Percentiles rank a stretch among this genome's conserved stretches.
phyloP scores from a whole-genome alignment of 2,797 vertebrate genomes.

The Rhodeus uyekii region DNA sequence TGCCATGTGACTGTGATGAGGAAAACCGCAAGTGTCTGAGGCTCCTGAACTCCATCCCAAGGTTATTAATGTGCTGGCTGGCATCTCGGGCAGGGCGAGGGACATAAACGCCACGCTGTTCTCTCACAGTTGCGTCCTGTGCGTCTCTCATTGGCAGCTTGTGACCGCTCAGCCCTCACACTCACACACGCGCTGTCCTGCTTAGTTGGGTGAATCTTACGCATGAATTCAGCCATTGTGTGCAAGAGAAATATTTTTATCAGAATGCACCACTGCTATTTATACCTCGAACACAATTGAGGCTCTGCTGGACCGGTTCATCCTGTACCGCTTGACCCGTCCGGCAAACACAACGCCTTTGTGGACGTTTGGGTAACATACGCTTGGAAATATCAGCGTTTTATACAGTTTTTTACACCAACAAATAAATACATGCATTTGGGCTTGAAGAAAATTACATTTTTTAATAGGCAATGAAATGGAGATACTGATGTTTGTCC shows the following conservation, averaged over 20 bases:
- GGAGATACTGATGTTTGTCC: background rate
- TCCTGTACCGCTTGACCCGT: constrained; percentile 60
- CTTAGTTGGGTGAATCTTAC: constrained; percentile 68
- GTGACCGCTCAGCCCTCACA: constrained; percentile 64
- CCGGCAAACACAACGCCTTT: constrained; percentile 46
- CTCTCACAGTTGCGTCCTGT: constrained; percentile 73
- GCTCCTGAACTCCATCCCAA: constrained; percentile 56
- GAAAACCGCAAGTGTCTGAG: constrained; percentile 10
- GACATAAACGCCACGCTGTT: constrained; percentile 73
- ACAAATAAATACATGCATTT: background rate
- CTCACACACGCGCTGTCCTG: constrained; percentile 46
- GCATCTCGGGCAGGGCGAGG: constrained; percentile 54
- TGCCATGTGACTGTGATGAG: constrained; percentile 61
- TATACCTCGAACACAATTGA: constrained; percentile 67
- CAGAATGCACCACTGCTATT: constrained; percentile 70
- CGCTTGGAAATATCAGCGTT: too few relatives aligned
- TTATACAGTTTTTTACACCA: too few relatives aligned
- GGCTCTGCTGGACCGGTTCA: constrained; percentile 52
- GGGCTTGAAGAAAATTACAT: background rate
- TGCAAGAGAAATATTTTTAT: constrained; percentile 69
- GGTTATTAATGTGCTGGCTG: constrained; percentile 53
- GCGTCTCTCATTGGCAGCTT: constrained; percentile 75
- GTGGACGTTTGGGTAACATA: constrained; percentile 47
- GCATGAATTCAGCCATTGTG: constrained; percentile 79
- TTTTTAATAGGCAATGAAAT: background rate